Evolutionary conservation across 2,888 invertebrate species (phyloP).

Genomic region (Leucozona laternaria): DNA sequence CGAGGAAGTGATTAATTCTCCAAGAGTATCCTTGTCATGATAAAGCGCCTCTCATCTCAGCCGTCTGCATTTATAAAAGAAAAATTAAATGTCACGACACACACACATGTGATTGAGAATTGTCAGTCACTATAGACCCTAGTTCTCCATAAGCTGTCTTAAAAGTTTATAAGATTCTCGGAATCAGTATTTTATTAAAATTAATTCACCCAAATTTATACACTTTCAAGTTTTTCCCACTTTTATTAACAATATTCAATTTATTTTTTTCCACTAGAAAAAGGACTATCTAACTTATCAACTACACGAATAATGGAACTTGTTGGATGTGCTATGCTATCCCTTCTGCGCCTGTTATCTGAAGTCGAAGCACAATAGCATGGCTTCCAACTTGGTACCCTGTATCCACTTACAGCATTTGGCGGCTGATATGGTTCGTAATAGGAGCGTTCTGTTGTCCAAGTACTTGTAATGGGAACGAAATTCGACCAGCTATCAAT

Average conservation of each 20-base stretch:
- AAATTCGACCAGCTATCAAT: conserved; percentile 82
- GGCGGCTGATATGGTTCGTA: conserved; percentile 79
- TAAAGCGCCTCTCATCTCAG: no score
- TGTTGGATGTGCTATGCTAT: conserved; percentile 77
- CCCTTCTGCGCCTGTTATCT: conserved; percentile 79
- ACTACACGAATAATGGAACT: conserved; percentile 78
- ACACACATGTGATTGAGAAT: no score
- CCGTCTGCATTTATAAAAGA: no score
- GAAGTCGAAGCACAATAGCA: conserved; percentile 81
- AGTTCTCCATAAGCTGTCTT: no score
- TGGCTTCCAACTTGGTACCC: conserved; percentile 82
- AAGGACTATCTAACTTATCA: conserved; percentile 81
- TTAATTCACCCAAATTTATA: background rate
- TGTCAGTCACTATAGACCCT: no score
- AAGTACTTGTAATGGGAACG: conserved; percentile 79
- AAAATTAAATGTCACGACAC: no score
- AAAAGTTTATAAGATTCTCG: background rate
- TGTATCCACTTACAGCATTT: conserved; percentile 77
- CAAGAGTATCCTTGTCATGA: no score
- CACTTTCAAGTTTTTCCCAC: background rate
- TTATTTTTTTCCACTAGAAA: conserved; percentile 77
- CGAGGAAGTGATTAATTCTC: no score
- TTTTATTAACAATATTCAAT: background rate
- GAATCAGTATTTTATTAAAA: background rate
- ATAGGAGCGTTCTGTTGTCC: conserved; percentile 82